Conservation (phyloP, 2,888 invertebrate species). For the Eristalinus aeneus region DNA sequence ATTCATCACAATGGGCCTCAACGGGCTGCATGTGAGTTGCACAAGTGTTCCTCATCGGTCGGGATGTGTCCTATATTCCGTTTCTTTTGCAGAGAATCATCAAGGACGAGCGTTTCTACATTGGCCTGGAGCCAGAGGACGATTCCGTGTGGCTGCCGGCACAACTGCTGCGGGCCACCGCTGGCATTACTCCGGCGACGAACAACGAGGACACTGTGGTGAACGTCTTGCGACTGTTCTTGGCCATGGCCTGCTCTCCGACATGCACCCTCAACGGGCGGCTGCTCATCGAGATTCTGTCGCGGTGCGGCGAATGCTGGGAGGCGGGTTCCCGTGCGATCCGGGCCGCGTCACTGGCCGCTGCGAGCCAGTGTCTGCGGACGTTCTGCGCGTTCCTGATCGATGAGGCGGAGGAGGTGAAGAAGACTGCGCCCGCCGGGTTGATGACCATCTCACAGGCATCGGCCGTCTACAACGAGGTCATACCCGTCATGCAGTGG, state of each 20-base stretch:
- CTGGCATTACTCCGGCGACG: slow-evolving; percentile 83
- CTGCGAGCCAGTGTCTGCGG: slow-evolving; percentile 92
- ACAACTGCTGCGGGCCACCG: slow-evolving; percentile 92
- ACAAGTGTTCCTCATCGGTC: slow-evolving; percentile 8
- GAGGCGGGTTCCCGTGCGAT: slow-evolving; percentile 90
- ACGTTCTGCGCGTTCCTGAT: slow-evolving; percentile 91
- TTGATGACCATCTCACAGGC: slow-evolving; percentile 83
- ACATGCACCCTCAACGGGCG: slow-evolving; percentile 95
- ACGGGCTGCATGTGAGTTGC: slow-evolving; percentile 92
- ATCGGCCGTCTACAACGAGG: slow-evolving; percentile 93
- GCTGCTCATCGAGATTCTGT: slow-evolving; percentile 92
- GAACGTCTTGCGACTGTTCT: slow-evolving; percentile 85
- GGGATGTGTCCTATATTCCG: slow-evolving; percentile 4
- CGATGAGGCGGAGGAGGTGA: slow-evolving; percentile 82
- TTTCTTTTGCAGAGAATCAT: slow-evolving; percentile 87
- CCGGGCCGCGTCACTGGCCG: slow-evolving; percentile 93
- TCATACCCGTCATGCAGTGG: slow-evolving; percentile 94
- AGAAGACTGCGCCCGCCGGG: slow-evolving; percentile 83
- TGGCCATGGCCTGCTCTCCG: slow-evolving; percentile 93
- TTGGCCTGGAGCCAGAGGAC: slow-evolving; percentile 94
- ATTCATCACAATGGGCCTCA: slow-evolving; percentile 90
- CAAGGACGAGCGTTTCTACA: slow-evolving; percentile 94
- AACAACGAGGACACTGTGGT: slow-evolving; percentile 93
- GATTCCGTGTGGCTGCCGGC: slow-evolving; percentile 96
- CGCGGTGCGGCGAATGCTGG: slow-evolving; percentile 91